phyloP scores from a whole-genome alignment of 2,113 vertebrate species.

The Pampusana beccarii region DNA sequence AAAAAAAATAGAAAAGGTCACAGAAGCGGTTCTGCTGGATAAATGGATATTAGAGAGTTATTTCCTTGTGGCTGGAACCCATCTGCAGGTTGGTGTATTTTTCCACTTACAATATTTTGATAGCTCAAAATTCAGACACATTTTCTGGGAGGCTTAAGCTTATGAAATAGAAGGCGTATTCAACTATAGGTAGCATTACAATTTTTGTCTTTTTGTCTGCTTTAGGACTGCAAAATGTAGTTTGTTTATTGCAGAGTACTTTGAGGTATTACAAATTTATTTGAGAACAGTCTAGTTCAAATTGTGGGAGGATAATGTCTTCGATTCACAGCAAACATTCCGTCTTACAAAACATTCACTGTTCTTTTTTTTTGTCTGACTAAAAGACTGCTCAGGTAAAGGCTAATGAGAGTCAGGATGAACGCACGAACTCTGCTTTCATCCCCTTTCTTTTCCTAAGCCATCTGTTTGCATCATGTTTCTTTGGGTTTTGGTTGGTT shows the following conservation, averaged over 20 bases:
- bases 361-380: background rate
- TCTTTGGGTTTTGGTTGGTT: background rate
- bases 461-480: background rate
- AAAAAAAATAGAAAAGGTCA: background rate
- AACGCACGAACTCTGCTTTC: background rate
- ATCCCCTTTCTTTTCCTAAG: background rate
- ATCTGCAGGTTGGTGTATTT: background rate
- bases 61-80: background rate
- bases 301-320: background rate
- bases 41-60: background rate
- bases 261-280: background rate
- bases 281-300: background rate
- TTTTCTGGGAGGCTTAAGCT: background rate
- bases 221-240: background rate
- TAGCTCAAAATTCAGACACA: background rate
- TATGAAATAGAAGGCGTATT: background rate
- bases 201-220: background rate
- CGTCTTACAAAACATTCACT: background rate
- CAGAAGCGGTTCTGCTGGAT: background rate
- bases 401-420: background rate
- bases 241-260: background rate
- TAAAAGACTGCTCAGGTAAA: background rate
- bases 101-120: background rate
- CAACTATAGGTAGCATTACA: background rate
- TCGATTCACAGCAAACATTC: background rate